Percentiles rank a stretch among this genome's conserved stretches.
Evolutionary conservation across 2,888 invertebrate species (phyloP).

Genomic region (Lasiommata megera): DNA sequence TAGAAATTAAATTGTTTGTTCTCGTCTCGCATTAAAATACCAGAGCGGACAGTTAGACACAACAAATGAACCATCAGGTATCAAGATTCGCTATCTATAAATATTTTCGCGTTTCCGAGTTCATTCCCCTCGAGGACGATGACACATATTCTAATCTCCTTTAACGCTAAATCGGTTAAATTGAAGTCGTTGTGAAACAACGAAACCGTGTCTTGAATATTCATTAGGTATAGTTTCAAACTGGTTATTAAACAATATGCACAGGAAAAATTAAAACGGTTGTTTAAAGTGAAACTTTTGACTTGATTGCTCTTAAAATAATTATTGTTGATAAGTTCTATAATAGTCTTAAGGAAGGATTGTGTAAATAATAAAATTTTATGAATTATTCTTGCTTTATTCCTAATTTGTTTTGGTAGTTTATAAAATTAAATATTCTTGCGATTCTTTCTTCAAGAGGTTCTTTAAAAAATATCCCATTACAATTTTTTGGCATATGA

Average conservation of each 20-base stretch:
- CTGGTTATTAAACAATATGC: neutral
- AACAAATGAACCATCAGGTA: neutral
- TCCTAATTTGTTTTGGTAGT: too few species aligned
- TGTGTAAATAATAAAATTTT: too few species aligned
- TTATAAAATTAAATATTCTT: too few species aligned
- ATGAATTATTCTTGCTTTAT: too few species aligned
- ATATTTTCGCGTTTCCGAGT: conserved; percentile 26
- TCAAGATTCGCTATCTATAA: conserved; percentile 9
- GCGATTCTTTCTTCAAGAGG: too few species aligned
- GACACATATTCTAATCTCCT: conserved; percentile 29
- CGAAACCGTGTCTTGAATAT: conserved; percentile 24
- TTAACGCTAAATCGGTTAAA: conserved; percentile 33
- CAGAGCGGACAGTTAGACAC: neutral
- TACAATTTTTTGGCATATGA: too few species aligned
- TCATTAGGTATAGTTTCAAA: conserved; percentile 15
- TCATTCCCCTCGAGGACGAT: conserved; percentile 30
- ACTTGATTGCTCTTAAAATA: too few species aligned
- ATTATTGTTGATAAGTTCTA: too few species aligned
- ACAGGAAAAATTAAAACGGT: neutral
- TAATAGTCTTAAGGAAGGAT: too few species aligned
- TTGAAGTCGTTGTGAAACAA: conserved; percentile 28
- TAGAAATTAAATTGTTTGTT: neutral
- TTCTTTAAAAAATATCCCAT: too few species aligned
- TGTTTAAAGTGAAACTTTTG: too few species aligned
- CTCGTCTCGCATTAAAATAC: neutral